These are phyloP conservation scores for Leptinotarsa peninsularis DNA, from an alignment of 2,888 invertebrate genomes.

Conservation along the genomic window DNA sequence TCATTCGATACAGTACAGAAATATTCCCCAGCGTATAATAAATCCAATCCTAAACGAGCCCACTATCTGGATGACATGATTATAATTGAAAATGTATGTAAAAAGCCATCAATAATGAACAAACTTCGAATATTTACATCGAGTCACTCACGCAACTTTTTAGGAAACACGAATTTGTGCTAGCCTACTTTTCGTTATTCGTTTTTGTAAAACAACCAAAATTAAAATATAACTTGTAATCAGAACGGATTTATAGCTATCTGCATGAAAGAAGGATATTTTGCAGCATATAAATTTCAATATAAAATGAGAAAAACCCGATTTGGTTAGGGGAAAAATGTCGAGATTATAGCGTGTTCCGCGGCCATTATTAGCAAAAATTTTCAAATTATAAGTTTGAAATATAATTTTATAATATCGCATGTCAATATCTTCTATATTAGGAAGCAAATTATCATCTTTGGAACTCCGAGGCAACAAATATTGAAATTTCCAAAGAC, in stretches of 20 bases:
- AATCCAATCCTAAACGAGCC: conserved; percentile 17
- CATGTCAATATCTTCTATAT: conserved; percentile 63
- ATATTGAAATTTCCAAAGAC: conserved; percentile 37
- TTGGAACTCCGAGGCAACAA: conserved; percentile 34
- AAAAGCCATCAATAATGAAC: conserved; percentile 42
- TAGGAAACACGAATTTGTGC: conserved; percentile 37
- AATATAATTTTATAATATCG: conserved; percentile 63
- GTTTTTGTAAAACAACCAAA: conserved; percentile 44
- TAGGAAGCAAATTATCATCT: conserved; percentile 57
- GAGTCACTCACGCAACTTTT: conserved; percentile 42
- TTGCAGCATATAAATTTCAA: conserved; percentile 48
- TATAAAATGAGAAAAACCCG: conserved; percentile 45
- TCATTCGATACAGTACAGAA: neutral
- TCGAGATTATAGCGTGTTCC: conserved; percentile 57
- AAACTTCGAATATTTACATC: conserved; percentile 45
- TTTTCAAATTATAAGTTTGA: conserved; percentile 63
- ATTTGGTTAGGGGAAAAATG: conserved; percentile 52
- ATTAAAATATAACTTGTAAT: conserved; percentile 42
- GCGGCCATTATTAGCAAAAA: conserved; percentile 60
- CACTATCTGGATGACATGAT: conserved; percentile 37
- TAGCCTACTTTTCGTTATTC: conserved; percentile 40
- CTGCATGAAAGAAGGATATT: conserved; percentile 46
- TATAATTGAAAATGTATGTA: conserved; percentile 42
- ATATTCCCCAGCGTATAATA: neutral
- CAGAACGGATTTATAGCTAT: conserved; percentile 42